These are phyloP conservation scores for Cantharis lateralis DNA, from an alignment of 2,888 invertebrate genomes.

Conservation along the genomic window DNA sequence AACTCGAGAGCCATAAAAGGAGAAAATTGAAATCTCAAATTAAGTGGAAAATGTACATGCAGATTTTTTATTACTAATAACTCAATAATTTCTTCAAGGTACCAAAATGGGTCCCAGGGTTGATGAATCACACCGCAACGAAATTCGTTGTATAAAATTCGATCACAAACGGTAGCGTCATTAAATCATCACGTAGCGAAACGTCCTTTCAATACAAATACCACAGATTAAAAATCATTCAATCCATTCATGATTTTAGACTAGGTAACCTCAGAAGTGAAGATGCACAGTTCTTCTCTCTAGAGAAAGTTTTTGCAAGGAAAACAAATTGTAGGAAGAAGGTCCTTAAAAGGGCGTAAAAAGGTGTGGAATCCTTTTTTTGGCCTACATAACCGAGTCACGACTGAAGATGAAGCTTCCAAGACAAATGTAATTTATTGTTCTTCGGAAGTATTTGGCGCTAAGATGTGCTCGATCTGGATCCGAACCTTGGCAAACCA, in stretches of 20 bases:
- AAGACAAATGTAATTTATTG: background rate
- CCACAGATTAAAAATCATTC: background rate
- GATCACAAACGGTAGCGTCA: background rate
- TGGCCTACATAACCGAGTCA: background rate
- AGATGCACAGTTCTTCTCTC: too few species aligned
- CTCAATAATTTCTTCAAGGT: background rate
- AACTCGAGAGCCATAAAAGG: background rate
- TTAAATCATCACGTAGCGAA: background rate
- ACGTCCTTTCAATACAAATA: background rate
- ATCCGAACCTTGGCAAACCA: too few species aligned
- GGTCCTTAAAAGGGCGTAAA: background rate
- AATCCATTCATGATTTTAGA: background rate
- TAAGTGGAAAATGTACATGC: background rate
- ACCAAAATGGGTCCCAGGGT: background rate
- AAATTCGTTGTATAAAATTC: background rate
- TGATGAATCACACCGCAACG: background rate
- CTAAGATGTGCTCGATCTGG: too few species aligned
- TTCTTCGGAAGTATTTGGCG: background rate
- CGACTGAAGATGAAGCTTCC: background rate
- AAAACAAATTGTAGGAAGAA: background rate
- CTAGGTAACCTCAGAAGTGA: too few species aligned
- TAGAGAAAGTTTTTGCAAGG: too few species aligned
- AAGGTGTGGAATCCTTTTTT: background rate
- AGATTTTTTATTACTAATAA: background rate
- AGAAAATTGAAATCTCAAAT: background rate